Percentiles rank a stretch among this genome's conserved stretches.
These are phyloP conservation scores for Tetrao urogallus DNA, from an alignment of 2,113 vertebrate species.

Conservation along the genomic window DNA sequence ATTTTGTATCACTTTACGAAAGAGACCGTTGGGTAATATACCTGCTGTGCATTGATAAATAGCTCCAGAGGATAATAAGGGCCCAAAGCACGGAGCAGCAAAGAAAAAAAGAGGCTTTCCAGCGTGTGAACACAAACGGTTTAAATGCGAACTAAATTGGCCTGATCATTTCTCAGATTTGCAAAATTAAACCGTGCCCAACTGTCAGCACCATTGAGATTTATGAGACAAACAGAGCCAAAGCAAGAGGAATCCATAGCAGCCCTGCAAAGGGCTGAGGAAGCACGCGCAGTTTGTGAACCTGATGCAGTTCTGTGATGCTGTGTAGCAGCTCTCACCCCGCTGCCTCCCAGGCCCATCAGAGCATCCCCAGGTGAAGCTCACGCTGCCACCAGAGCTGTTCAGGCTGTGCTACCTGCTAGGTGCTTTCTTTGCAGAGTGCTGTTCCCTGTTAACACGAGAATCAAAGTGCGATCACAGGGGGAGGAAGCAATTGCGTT, in stretches of 20 bases:
- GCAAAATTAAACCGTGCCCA: slow-evolving; percentile 56
- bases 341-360: not conserved
- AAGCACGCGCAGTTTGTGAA: not conserved
- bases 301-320: not conserved
- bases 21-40: slow-evolving; percentile 37
- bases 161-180: slow-evolving; percentile 58
- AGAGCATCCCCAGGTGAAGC: not conserved
- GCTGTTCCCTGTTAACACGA: not conserved
- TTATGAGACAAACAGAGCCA: slow-evolving; percentile 25
- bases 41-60: slow-evolving; percentile 59
- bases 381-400: not conserved
- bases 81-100: slow-evolving; percentile 23
- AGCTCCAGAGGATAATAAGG: slow-evolving; percentile 52
- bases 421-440: not conserved
- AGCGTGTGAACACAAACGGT: slow-evolving; percentile 50
- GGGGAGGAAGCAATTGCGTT: slow-evolving; percentile 52
- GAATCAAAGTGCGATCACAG: not conserved
- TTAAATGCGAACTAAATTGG: slow-evolving; percentile 65
- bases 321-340: fast-evolving
- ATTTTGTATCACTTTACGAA: slow-evolving; percentile 3
- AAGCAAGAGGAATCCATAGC: not conserved
- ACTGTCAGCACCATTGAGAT: slow-evolving; percentile 49
- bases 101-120: slow-evolving; percentile 22
- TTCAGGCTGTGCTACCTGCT: not conserved
- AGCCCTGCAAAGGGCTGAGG: not conserved